Evolutionary conservation across 2,113 vertebrate genomes (phyloP).

Genomic region (Paracanthobrama guichenoti): DNA sequence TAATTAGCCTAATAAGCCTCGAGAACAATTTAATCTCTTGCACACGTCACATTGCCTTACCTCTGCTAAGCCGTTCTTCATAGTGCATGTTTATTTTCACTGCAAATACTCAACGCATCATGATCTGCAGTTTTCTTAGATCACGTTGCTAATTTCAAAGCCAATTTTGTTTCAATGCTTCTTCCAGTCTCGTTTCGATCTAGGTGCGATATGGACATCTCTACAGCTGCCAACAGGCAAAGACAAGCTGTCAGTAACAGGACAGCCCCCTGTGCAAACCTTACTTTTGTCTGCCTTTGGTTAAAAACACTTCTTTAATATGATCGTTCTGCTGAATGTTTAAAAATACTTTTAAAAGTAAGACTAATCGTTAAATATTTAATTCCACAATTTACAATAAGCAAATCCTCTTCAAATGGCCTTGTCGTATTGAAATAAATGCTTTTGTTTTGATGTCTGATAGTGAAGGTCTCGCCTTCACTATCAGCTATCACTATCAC

Average conservation of each 20-base stretch:
- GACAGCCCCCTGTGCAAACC: constrained; percentile 1
- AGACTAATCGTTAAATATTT: neutral
- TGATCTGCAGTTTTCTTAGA: too few species aligned
- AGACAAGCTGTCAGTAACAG: constrained; percentile 26
- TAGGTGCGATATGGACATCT: constrained; percentile 15
- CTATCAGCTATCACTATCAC: too few species aligned
- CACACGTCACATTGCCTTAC: neutral
- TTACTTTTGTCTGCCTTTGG: too few species aligned
- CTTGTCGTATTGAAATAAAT: neutral
- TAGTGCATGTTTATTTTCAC: neutral
- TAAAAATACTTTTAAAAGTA: neutral
- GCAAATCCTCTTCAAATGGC: constrained; percentile 16
- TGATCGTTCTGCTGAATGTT: neutral
- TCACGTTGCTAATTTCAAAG: neutral
- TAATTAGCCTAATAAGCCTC: neutral
- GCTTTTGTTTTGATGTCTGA: constrained; percentile 22
- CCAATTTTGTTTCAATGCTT: neutral
- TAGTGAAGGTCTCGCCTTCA: constrained; percentile 10
- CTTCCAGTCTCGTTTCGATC: neutral
- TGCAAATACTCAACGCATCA: neutral
- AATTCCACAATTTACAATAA: neutral
- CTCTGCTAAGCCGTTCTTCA: neutral
- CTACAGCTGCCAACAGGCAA: constrained; percentile 19
- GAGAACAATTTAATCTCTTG: neutral
- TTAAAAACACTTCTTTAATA: neutral